Base-by-base conservation (phyloP, 2,797 vertebrate species). In the Eutrigla gurnardus region DNA sequence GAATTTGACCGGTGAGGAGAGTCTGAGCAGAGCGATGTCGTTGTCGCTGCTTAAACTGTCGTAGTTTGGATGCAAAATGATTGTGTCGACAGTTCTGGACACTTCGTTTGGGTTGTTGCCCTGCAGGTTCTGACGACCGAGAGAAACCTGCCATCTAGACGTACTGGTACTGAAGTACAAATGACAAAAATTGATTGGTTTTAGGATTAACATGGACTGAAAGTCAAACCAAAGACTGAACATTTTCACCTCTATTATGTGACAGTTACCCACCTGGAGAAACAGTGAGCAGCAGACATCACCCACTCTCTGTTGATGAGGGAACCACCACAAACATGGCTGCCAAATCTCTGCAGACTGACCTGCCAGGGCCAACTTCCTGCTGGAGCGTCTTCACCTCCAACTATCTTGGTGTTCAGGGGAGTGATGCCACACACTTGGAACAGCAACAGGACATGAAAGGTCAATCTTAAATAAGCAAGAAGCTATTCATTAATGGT, bases 251-350 rank as follows among this genome's bases (percentile, higher is more conserved):
- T 83, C 74, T 15, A 14, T 45, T 13, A 46, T 39, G 37, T 39
- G 5, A 8, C 37, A 39, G 37, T 39, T 39, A 39, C 37, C 37
- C 37, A 39, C 37, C 37, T 39, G 37, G 37, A 39, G 37, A 39
- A 39, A 3, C 37, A 39, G 37, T 39, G 37, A 39, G 37, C 37
- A 39, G 37, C 90, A 54, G 90, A 80, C 57, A 92, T 53, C 17
- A 93, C 86, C 90, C 91, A 93, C 58, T 91, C 78, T 37, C 46
- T 82, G 75, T 83, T 91, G 84, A 93, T 64, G 33, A 93, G 88
- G 43, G 92, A 93, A 39, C 91, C 91, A 14, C 89, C 90, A 80
- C 92, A 93, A 1, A 75, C 4, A 71, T 86, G 86, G 2, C 3
- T 0, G 0, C 72, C 81, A 49, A 4, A 73, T 4, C 0, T 0